phyloP scores from a whole-genome alignment of 2,797 vertebrate species.

The Sebastes aleutianus region DNA sequence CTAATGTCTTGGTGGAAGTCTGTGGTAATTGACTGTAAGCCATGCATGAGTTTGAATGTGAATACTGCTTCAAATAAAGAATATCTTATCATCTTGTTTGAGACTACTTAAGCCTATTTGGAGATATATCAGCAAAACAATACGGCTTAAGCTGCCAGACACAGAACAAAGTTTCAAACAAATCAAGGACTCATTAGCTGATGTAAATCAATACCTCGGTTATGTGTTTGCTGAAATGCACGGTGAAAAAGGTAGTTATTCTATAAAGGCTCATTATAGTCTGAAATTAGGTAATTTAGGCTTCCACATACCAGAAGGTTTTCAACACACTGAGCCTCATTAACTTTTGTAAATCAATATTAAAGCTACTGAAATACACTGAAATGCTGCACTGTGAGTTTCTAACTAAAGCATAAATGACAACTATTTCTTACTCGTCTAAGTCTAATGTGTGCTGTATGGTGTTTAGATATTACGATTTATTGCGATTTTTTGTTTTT shows the following conservation, averaged over 20 bases:
- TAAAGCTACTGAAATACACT: constrained; percentile 2
- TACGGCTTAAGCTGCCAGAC: neutral
- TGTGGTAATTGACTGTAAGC: constrained; percentile 42
- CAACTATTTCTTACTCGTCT: neutral
- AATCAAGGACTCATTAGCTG: constrained; percentile 26
- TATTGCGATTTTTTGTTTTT: no score
- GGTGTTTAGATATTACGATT: no score
- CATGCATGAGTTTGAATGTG: constrained; percentile 11
- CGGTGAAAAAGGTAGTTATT: constrained; percentile 1
- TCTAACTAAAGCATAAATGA: constrained; percentile 10
- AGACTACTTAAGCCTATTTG: neutral
- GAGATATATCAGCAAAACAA: neutral
- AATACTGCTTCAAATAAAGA: constrained; percentile 34
- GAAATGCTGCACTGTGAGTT: constrained; percentile 4
- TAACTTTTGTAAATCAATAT: constrained; percentile 49
- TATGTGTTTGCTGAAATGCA: constrained; percentile 7
- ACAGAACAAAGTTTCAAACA: neutral
- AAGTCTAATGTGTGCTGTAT: neutral
- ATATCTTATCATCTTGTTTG: constrained; percentile 8
- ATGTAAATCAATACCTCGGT: constrained; percentile 22
- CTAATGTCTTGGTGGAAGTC: constrained; percentile 48
- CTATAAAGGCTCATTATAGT: constrained; percentile 34
- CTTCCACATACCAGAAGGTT: constrained; percentile 14
- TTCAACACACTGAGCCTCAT: constrained; percentile 36
- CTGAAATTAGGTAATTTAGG: constrained; percentile 28